Base-by-base conservation (phyloP, 2,888 invertebrate genomes). In the Nymphalis urticae region DNA sequence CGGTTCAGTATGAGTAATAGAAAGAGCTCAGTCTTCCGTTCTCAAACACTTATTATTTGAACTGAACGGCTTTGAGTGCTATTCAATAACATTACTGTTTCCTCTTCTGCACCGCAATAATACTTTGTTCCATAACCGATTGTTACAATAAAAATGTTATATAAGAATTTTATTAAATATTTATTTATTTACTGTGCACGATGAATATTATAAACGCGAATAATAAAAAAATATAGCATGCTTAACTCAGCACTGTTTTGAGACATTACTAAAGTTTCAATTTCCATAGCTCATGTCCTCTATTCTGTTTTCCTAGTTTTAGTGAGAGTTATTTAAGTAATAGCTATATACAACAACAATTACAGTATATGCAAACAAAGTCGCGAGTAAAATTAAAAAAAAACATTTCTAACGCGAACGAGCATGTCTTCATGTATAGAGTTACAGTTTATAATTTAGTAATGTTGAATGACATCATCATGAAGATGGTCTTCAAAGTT, bases 401-500 rank as follows among this genome's bases (percentile, higher is more conserved):
- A 27, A 24, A 54, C 27, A 27, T 17, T 9, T 27, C 54, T 1
- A 27, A 6, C 5, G 13, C 4, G 24, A 54, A 27, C 54, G 27
- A 54, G 17, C 54, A 24, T 36, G 17, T 36, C 58, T 42, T 42
- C 58, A 42, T 32, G 42, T 58, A 58, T 19, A 59, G 48, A 60
- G 7, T 47, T 61, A 60, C 48, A 54, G 54, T 64, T 59, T 63
- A 59, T 60, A 60, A 54, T 54, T 13, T 60, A 50, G n/a, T 61
- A 36, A 69, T 66, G 56, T 63, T 61, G 36, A 61, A 69, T 72
- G 70, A 72, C 73, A 69, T 72, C 73, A 72, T 64, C 60, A 59
- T 75, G 68, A 65, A 76, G 75, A 74, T 75, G 68, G n/a, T 58
- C 36, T 76, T 79, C 72, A 71, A 76, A 75, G 75, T 73, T 76